These are phyloP conservation scores for Protonibea diacanthus DNA, from an alignment of 2,797 vertebrate species.

Conservation along the genomic window DNA sequence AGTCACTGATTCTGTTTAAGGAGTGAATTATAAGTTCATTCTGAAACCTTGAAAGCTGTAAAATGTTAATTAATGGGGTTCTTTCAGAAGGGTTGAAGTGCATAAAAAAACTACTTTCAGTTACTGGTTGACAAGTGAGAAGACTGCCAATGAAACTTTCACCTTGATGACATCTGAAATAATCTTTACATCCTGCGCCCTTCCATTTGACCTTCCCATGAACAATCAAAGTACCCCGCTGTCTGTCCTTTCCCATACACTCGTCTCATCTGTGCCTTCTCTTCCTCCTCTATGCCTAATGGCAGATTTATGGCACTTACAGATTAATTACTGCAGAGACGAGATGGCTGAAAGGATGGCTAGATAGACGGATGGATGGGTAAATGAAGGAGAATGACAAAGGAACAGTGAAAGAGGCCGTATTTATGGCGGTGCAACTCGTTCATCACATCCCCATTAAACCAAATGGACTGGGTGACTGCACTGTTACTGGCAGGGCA, in stretches of 20 bases:
- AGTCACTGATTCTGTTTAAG: neutral
- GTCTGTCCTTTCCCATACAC: conserved; percentile 40
- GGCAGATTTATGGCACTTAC: conserved; percentile 68
- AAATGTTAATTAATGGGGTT: conserved; percentile 1
- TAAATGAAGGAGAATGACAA: conserved; percentile 63
- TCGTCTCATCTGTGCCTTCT: conserved; percentile 41
- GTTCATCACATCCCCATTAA: conserved; percentile 76
- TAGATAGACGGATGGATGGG: conserved; percentile 55
- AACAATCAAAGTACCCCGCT: conserved; percentile 30
- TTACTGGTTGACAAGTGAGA: conserved; percentile 23
- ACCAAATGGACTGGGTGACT: conserved; percentile 70
- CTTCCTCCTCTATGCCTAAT: conserved; percentile 40
- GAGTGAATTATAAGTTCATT: neutral
- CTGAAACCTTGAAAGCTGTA: neutral
- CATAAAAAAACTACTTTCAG: neutral
- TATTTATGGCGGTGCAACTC: conserved; percentile 68
- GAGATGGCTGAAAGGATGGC: conserved; percentile 47
- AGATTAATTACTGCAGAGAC: conserved; percentile 70
- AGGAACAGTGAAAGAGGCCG: conserved; percentile 48
- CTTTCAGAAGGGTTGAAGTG: neutral
- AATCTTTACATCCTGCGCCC: conserved; percentile 32
- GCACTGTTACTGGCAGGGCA: conserved; percentile 59
- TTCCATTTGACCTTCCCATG: conserved; percentile 54
- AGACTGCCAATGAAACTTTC: conserved; percentile 16
- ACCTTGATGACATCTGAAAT: conserved; percentile 25